phyloP scores from a whole-genome alignment of 1,140 invertebrate genomes.

The Samia ricini region DNA sequence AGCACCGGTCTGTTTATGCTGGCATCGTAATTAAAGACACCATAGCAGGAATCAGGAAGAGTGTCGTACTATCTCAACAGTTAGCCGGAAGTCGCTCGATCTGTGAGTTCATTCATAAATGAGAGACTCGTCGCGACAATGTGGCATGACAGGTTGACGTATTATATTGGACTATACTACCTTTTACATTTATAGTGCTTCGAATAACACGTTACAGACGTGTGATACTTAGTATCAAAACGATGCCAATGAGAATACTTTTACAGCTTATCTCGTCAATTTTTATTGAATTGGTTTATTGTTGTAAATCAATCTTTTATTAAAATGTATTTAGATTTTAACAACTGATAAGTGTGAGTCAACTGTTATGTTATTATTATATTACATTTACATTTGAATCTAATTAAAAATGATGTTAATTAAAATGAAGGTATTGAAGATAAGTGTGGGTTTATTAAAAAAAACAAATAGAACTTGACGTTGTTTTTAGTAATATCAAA shows the following conservation, averaged over 20 bases:
- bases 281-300: background rate
- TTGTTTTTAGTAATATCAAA: too few relatives aligned
- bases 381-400: background rate
- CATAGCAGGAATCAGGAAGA: constrained; percentile 76
- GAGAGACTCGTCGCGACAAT: constrained; percentile 60
- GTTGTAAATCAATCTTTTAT: background rate
- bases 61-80: constrained; percentile 77
- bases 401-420: background rate
- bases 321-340: background rate
- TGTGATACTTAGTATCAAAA: background rate
- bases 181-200: constrained; percentile 35
- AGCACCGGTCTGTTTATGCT: constrained; percentile 55
- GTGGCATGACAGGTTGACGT: constrained; percentile 52
- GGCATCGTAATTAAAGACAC: constrained; percentile 70
- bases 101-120: constrained; percentile 77
- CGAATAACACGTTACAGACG: background rate
- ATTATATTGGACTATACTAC: constrained; percentile 36
- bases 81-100: constrained; percentile 75
- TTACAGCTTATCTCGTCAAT: background rate
- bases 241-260: background rate
- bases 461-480: background rate
- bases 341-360: background rate
- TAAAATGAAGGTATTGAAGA: background rate
- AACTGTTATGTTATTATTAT: background rate
- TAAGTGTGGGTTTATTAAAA: background rate